These are phyloP conservation scores for Erebia palarica DNA, from an alignment of 2,888 invertebrate genomes.

Conservation along the genomic window DNA sequence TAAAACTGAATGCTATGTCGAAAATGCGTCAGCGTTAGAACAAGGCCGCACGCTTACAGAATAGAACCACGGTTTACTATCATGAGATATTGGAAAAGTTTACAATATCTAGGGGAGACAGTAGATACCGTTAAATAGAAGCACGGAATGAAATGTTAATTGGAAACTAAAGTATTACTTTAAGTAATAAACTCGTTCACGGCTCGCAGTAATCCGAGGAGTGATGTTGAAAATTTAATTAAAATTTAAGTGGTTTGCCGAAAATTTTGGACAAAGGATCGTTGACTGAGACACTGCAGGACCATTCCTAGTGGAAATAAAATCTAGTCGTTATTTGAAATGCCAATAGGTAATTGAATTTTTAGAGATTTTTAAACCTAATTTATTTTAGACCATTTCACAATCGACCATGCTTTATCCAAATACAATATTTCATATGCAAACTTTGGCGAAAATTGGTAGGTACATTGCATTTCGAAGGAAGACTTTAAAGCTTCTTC, in stretches of 20 bases:
- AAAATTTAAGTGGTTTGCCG: constrained; percentile 19
- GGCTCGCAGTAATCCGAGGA: constrained; percentile 18
- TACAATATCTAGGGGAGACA: constrained; percentile 12
- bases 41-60: background rate
- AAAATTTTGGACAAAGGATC: constrained; percentile 11
- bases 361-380: background rate
- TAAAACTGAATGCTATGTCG: no score
- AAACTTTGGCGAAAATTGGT: no score
- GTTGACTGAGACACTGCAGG: constrained; percentile 9
- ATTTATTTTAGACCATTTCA: no score
- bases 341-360: background rate
- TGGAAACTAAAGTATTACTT: constrained; percentile 24
- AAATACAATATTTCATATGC: no score
- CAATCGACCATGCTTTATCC: no score
- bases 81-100: constrained; percentile 24
- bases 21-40: constrained; percentile 8
- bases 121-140: background rate
- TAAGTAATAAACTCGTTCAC: constrained; percentile 21
- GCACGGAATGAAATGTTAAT: constrained; percentile 24
- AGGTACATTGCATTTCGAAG: no score
- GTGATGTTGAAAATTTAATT: constrained; percentile 27
- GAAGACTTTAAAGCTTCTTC: no score
- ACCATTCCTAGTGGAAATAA: background rate
- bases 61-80: constrained; percentile 12
- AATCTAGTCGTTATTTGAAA: background rate